These are phyloP conservation scores for Hipposideros larvatus DNA, from an alignment of 2,797 vertebrate genomes.

Conservation along the genomic window DNA sequence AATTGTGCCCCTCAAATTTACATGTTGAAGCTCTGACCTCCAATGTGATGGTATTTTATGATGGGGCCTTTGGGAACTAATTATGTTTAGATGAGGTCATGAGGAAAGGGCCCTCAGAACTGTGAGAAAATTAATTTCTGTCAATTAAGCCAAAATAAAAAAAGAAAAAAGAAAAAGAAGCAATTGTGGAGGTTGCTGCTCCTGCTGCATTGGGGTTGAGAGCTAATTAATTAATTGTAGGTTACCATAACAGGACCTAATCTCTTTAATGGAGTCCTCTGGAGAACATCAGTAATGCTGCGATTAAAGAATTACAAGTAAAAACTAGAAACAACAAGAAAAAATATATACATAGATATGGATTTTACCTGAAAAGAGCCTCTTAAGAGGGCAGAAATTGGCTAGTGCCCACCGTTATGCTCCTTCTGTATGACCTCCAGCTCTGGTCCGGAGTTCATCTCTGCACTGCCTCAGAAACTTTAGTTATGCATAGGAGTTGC, in stretches of 20 bases:
- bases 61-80: too few relatives aligned
- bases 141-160: too few relatives aligned
- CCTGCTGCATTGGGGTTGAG: neutral
- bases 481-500: neutral
- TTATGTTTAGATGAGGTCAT: too few relatives aligned
- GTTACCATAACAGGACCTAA: neutral
- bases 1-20: too few relatives aligned
- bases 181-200: neutral
- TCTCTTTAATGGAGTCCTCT: neutral
- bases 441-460: neutral
- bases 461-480: neutral
- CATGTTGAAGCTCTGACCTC: too few relatives aligned
- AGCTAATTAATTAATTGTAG: neutral
- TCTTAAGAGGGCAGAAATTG: neutral
- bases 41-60: too few relatives aligned
- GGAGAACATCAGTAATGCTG: neutral
- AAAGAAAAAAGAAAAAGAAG: too few relatives aligned
- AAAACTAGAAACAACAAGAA: neutral
- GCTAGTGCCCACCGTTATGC: neutral
- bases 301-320: slow-evolving; percentile 1
- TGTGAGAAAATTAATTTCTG: too few relatives aligned
- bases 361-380: neutral
- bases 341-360: neutral
- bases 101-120: too few relatives aligned
- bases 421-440: neutral